These are phyloP conservation scores for Lampris megalopsis DNA, from an alignment of 2,113 vertebrate genomes.

Conservation along the genomic window DNA sequence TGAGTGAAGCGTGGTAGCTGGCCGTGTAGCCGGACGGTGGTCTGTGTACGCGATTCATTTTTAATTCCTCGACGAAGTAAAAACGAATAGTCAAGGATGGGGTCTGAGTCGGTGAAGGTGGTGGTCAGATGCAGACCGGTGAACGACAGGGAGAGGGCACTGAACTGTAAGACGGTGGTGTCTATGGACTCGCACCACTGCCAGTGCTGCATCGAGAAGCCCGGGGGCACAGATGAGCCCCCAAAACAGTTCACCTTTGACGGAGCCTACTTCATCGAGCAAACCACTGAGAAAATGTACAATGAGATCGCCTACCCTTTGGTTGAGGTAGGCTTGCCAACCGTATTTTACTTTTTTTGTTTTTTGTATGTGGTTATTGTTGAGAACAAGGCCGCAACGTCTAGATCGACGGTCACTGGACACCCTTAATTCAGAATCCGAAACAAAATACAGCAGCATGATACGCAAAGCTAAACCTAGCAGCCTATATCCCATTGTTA, in stretches of 20 bases:
- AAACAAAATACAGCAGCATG: conserved; percentile 29
- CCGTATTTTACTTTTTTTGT: neutral
- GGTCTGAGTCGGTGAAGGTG: conserved; percentile 87
- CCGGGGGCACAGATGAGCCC: conserved; percentile 74
- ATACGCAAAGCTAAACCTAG: conserved; percentile 7
- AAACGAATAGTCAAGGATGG: conserved; percentile 70
- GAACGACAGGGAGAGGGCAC: conserved; percentile 82
- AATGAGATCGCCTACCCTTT: conserved; percentile 88
- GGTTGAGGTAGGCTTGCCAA: conserved; percentile 85
- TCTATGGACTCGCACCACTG: conserved; percentile 79
- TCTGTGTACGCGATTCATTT: too few relatives aligned
- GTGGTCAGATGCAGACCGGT: conserved; percentile 87
- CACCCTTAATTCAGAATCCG: conserved; percentile 37
- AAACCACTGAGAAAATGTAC: conserved; percentile 90
- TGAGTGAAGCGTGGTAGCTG: too few relatives aligned
- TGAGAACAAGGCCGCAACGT: neutral
- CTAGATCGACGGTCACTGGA: conserved; percentile 45
- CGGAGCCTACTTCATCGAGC: conserved; percentile 84
- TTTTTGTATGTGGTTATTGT: neutral
- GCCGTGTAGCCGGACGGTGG: too few relatives aligned
- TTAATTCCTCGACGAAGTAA: too few relatives aligned
- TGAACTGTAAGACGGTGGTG: conserved; percentile 80
- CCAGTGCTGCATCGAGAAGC: conserved; percentile 87
- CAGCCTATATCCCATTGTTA: conserved; percentile 46
- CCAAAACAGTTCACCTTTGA: conserved; percentile 92